Percentiles rank a stretch among this genome's conserved stretches.
These are phyloP conservation scores for Tetranychus piercei DNA, from an alignment of 2,888 invertebrate species.

Conservation along the genomic window DNA sequence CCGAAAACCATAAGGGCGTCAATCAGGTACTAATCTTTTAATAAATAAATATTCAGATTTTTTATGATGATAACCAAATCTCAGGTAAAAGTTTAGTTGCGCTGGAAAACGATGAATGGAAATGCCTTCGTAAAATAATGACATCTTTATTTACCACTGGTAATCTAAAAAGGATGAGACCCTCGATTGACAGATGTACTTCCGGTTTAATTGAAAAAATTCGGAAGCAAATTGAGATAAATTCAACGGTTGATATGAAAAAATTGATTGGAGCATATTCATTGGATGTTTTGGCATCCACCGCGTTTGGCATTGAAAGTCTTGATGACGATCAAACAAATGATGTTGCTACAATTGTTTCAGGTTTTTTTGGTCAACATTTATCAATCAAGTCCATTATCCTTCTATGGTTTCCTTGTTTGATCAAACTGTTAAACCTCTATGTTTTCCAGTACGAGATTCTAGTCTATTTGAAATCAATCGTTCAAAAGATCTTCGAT, in stretches of 20 bases:
- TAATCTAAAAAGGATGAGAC: slow-evolving; percentile 16
- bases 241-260: slow-evolving; percentile 8
- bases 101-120: slow-evolving; percentile 15
- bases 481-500: background rate
- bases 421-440: background rate
- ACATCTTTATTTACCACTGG: slow-evolving; percentile 10
- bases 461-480: background rate
- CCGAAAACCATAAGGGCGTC: too few species aligned
- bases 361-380: background rate
- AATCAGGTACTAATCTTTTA: background rate
- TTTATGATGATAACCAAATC: slow-evolving; percentile 11
- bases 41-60: slow-evolving; percentile 1
- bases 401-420: slow-evolving; percentile 3
- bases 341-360: background rate
- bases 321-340: background rate
- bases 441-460: slow-evolving; percentile 8
- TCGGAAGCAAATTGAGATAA: background rate
- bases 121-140: slow-evolving; percentile 3
- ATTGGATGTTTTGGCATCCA: slow-evolving; percentile 14
- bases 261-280: slow-evolving; percentile 7
- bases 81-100: background rate
- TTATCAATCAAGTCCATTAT: background rate
- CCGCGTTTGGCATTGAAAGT: slow-evolving; percentile 8
- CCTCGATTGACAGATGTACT: slow-evolving; percentile 5
- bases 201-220: background rate